A percentile compares a stretch with the other conserved stretches of the same genome.
Evolutionary conservation across 2,888 invertebrate species (phyloP).

Genomic region (Pedicia rivosa): DNA sequence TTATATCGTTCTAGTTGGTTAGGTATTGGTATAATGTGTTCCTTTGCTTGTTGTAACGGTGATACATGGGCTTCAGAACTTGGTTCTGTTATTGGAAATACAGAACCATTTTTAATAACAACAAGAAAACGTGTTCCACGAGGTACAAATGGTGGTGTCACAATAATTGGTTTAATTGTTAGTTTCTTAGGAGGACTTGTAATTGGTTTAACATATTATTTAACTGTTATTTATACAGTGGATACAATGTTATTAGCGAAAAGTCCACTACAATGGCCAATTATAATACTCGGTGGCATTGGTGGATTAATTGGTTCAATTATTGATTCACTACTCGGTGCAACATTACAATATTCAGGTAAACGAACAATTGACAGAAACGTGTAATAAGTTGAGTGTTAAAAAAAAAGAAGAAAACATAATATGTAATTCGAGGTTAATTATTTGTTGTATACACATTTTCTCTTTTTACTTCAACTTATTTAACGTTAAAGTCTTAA

Average conservation of each 20-base stretch:
- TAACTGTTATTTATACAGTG: constrained; percentile 45
- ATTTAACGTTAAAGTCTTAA: too few species aligned
- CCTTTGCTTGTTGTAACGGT: constrained; percentile 67
- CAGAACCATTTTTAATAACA: constrained; percentile 61
- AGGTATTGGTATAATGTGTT: constrained; percentile 59
- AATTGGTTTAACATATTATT: constrained; percentile 57
- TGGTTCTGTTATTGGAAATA: constrained; percentile 52
- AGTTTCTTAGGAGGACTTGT: constrained; percentile 34
- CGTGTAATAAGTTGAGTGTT: too few species aligned
- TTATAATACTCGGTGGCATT: constrained; percentile 52
- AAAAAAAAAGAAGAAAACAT: too few species aligned
- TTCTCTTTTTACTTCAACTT: too few species aligned
- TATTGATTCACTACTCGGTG: constrained; percentile 71
- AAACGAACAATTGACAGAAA: too few species aligned
- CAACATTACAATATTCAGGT: constrained; percentile 76
- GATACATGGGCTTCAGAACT: constrained; percentile 88
- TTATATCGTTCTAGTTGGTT: constrained; percentile 71
- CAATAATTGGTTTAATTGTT: constrained; percentile 40
- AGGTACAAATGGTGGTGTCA: constrained; percentile 83
- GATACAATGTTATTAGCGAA: constrained; percentile 38
- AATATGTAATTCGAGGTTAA: too few species aligned
- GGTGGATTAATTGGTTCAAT: constrained; percentile 68
- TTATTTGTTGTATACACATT: constrained; percentile 1
- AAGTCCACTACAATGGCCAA: constrained; percentile 63
- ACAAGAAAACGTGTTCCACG: constrained; percentile 56